phyloP scores from a whole-genome alignment of 2,797 vertebrate species.

The Molossus molossus region DNA sequence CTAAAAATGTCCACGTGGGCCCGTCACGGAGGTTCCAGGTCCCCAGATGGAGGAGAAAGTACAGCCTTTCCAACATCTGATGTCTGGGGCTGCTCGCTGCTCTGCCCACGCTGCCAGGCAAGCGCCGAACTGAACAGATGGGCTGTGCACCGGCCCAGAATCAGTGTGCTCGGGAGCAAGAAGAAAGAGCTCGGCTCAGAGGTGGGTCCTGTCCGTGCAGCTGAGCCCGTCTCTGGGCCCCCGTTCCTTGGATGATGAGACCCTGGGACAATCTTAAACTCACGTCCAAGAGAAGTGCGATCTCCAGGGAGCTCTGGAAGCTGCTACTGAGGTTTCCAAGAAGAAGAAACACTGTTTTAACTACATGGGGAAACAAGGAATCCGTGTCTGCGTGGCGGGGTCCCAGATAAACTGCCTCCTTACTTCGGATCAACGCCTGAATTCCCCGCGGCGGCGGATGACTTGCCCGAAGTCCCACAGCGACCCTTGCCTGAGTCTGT shows the following conservation, averaged over 20 bases:
- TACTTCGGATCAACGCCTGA: not conserved
- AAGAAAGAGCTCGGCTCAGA: slow-evolving; percentile 56
- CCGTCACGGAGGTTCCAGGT: slow-evolving; percentile 67
- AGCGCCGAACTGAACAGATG: slow-evolving; percentile 85
- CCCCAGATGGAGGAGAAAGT: slow-evolving; percentile 77
- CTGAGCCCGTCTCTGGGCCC: slow-evolving; percentile 3
- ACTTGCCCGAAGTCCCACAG: not conserved
- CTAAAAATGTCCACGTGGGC: slow-evolving; percentile 74
- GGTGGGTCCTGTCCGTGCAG: slow-evolving; percentile 18
- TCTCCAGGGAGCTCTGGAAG: not conserved
- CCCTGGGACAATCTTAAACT: slow-evolving; percentile 55
- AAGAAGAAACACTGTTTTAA: not conserved
- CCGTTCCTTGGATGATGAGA: slow-evolving; percentile 57
- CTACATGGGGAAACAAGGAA: not conserved
- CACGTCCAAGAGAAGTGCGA: slow-evolving; percentile 14
- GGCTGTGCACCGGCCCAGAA: slow-evolving; percentile 73
- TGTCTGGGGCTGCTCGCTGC: slow-evolving; percentile 77
- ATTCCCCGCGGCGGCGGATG: not conserved
- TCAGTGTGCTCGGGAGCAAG: slow-evolving; percentile 59
- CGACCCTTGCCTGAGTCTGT: not conserved
- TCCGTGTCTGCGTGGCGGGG: not conserved
- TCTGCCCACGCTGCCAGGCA: slow-evolving; percentile 83
- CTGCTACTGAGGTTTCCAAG: not conserved
- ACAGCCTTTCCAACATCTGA: slow-evolving; percentile 79
- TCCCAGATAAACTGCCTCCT: not conserved